phyloP scores from a whole-genome alignment of 1,140 invertebrate species.

The Ceratina calcarata region DNA sequence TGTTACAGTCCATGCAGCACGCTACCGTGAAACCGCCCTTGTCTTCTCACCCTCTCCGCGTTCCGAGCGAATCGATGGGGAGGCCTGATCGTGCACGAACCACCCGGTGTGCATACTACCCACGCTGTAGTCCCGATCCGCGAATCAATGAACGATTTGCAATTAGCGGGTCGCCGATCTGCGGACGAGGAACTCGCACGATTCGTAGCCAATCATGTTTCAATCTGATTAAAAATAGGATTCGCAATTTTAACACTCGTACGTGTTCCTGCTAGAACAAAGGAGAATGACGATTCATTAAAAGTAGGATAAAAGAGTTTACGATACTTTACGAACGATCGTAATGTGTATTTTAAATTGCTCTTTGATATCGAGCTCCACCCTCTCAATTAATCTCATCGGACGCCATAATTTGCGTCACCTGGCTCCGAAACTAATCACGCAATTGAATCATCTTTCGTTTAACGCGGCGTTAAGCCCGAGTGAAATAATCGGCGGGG shows the following conservation, averaged over 20 bases:
- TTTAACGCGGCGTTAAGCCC: constrained; percentile 27
- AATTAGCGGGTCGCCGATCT: too few relatives aligned
- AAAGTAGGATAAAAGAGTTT: too few relatives aligned
- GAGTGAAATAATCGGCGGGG: constrained; percentile 33
- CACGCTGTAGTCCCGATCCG: background rate
- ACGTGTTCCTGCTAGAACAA: too few relatives aligned
- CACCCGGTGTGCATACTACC: background rate
- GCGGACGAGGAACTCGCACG: too few relatives aligned
- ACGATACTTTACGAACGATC: too few relatives aligned
- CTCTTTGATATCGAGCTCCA: too few relatives aligned
- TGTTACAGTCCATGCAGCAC: constrained; percentile 36
- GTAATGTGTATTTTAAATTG: too few relatives aligned
- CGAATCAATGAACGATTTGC: background rate
- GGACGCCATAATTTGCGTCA: background rate
- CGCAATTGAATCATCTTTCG: constrained; percentile 35
- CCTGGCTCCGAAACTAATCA: constrained; percentile 13
- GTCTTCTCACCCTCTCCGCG: constrained; percentile 35
- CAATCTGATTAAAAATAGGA: too few relatives aligned
- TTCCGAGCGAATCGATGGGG: constrained; percentile 69
- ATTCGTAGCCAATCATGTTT: too few relatives aligned
- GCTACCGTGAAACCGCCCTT: constrained; percentile 61
- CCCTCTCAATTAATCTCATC: constrained; percentile 1
- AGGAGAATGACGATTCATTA: too few relatives aligned
- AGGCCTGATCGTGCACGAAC: constrained; percentile 67
- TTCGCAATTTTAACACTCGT: too few relatives aligned